Evolutionary conservation across 2,888 invertebrate genomes (phyloP).

Genomic region (Drosophila austrosaltans): DNA sequence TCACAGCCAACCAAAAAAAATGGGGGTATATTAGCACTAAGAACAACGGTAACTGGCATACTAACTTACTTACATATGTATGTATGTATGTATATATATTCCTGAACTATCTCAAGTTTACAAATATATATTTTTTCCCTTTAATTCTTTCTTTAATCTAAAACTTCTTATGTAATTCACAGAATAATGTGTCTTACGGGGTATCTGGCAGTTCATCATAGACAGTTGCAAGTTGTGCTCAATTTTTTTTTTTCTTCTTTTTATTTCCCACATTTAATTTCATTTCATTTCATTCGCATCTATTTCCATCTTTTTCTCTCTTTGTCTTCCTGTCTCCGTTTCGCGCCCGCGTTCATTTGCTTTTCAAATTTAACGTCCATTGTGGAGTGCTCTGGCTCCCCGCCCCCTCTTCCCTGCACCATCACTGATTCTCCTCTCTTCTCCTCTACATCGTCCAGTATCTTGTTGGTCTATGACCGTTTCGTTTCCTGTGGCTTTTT

Average conservation of each 20-base stretch:
- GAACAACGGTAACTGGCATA: no score
- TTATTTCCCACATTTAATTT: constrained; percentile 40
- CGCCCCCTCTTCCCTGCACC: background rate
- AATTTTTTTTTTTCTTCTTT: constrained; percentile 10
- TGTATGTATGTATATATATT: no score
- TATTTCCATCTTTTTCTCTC: background rate
- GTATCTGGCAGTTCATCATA: background rate
- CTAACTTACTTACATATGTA: background rate
- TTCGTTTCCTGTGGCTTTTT: constrained; percentile 60
- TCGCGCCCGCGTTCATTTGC: constrained; percentile 50
- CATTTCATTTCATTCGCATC: constrained; percentile 34
- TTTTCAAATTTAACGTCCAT: constrained; percentile 54
- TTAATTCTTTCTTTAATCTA: no score
- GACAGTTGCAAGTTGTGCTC: background rate
- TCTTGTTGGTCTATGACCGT: constrained; percentile 4
- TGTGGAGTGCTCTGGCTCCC: constrained; percentile 30
- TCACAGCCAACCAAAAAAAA: background rate
- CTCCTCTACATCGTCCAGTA: background rate
- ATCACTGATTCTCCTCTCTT: background rate
- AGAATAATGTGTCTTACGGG: background rate
- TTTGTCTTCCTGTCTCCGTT: constrained; percentile 4
- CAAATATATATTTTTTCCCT: no score
- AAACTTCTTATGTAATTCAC: no score
- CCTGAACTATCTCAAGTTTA: no score
- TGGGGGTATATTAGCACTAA: background rate